Evolutionary conservation across 2,888 invertebrate genomes (phyloP).

Genomic region (Orgyia antiqua): DNA sequence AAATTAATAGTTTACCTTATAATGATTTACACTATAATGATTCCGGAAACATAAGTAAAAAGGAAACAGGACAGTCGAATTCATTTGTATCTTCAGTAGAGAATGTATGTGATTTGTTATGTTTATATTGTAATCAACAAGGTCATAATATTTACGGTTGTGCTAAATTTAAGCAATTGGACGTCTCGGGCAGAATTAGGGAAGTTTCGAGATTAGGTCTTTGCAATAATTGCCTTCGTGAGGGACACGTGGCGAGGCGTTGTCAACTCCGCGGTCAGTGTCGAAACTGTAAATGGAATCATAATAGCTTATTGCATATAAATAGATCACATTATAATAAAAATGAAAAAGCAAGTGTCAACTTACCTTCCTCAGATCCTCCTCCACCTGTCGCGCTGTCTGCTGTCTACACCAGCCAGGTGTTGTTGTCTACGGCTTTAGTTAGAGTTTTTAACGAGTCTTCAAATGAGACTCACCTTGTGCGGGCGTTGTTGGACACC

Average conservation of each 20-base stretch:
- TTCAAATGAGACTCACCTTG: conserved; percentile 1
- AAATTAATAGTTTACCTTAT: not conserved
- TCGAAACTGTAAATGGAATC: conserved; percentile 1
- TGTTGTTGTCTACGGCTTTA: conserved; percentile 1
- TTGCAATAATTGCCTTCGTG: conserved; percentile 1
- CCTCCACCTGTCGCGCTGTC: conserved; percentile 1
- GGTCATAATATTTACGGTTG: conserved; percentile 1
- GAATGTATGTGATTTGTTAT: not conserved
- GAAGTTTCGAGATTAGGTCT: not conserved
- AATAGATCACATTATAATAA: not conserved
- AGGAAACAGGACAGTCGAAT: not conserved
- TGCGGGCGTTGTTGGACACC: conserved; percentile 3
- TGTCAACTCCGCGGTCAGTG: not conserved
- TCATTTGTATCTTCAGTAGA: not conserved
- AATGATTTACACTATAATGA: not conserved
- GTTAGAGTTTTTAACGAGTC: not conserved
- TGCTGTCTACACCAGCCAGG: conserved; percentile 1
- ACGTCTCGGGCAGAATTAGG: not conserved
- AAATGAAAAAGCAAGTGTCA: not conserved
- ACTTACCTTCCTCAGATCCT: not conserved
- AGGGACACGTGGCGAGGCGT: not conserved
- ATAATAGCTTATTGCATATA: conserved; percentile 1
- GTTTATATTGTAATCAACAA: conserved; percentile 1
- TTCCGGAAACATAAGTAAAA: too few species aligned
- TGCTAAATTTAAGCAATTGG: conserved; percentile 1